phyloP scores from a whole-genome alignment of 2,797 vertebrate genomes.

The Poecilia velifera region DNA sequence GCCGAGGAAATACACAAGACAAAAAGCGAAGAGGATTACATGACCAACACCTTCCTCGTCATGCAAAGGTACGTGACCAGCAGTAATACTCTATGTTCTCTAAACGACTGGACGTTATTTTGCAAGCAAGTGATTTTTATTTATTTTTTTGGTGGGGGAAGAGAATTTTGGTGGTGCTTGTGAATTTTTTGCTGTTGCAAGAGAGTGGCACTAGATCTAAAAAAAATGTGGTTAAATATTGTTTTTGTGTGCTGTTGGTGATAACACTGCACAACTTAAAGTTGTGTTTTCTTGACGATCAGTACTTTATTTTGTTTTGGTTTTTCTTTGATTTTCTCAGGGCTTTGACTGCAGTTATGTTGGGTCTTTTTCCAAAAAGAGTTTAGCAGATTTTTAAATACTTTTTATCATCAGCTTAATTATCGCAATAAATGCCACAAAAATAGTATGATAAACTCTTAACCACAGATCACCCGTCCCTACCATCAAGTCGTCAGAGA shows the following conservation, averaged over 20 bases:
- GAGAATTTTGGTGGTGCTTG: background rate
- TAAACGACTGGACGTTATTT: background rate
- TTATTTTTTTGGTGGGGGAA: background rate
- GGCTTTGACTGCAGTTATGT: background rate
- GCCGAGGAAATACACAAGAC: slow-evolving; percentile 95
- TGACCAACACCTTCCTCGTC: slow-evolving; percentile 96
- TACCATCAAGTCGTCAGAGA: background rate
- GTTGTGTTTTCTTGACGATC: background rate
- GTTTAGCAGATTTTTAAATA: background rate
- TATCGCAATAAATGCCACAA: background rate
- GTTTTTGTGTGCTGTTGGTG: background rate
- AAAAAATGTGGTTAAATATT: background rate
- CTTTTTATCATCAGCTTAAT: background rate
- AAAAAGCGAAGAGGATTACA: slow-evolving; percentile 94
- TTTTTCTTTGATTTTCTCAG: background rate
- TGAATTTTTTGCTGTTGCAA: background rate
- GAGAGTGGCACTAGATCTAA: background rate
- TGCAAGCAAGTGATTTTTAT: background rate
- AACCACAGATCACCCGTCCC: background rate
- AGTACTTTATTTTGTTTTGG: background rate
- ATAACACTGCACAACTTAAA: background rate
- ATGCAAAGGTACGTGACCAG: slow-evolving; percentile 88
- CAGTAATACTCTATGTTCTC: background rate
- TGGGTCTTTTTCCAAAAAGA: background rate
- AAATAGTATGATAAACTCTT: background rate